Conservation (phyloP, 1,140 invertebrate species). For the Ostrea denselamellosa region DNA sequence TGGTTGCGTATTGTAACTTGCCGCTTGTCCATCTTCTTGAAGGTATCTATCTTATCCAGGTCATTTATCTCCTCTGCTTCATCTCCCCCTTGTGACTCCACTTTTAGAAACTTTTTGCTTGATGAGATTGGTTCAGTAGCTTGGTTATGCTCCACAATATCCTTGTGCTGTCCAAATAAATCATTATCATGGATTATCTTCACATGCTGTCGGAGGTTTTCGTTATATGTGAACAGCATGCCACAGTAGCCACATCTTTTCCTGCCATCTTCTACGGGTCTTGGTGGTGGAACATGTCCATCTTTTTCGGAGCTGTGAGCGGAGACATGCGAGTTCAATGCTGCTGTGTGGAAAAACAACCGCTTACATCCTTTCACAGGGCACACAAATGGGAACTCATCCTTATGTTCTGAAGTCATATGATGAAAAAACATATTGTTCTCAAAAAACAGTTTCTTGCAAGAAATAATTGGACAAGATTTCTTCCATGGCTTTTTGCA, state of each 20-base stretch:
- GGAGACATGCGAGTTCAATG: neutral
- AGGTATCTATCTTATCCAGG: constrained; percentile 15
- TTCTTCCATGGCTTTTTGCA: constrained; percentile 23
- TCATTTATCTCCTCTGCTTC: neutral
- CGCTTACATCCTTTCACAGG: constrained; percentile 11
- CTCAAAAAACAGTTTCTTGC: constrained; percentile 34
- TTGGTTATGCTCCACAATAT: constrained; percentile 16
- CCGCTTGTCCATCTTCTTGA: constrained; percentile 8
- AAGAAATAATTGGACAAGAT: constrained; percentile 21
- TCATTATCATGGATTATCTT: constrained; percentile 24
- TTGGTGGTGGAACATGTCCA: constrained; percentile 14
- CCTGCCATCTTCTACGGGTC: constrained; percentile 8
- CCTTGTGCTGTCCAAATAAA: constrained; percentile 11
- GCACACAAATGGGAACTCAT: constrained; percentile 14
- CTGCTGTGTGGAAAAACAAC: constrained; percentile 21
- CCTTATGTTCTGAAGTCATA: constrained; percentile 1
- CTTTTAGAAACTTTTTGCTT: neutral
- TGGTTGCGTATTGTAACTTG: constrained; percentile 23
- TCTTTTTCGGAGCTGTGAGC: constrained; percentile 1
- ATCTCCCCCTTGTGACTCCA: neutral
- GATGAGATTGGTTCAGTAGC: constrained; percentile 1
- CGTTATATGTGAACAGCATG: constrained; percentile 9
- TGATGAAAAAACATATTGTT: constrained; percentile 32
- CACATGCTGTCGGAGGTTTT: constrained; percentile 15
- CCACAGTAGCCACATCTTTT: constrained; percentile 25